These are phyloP conservation scores for Alligator sinensis DNA, from an alignment of 2,113 vertebrate genomes.

Conservation along the genomic window DNA sequence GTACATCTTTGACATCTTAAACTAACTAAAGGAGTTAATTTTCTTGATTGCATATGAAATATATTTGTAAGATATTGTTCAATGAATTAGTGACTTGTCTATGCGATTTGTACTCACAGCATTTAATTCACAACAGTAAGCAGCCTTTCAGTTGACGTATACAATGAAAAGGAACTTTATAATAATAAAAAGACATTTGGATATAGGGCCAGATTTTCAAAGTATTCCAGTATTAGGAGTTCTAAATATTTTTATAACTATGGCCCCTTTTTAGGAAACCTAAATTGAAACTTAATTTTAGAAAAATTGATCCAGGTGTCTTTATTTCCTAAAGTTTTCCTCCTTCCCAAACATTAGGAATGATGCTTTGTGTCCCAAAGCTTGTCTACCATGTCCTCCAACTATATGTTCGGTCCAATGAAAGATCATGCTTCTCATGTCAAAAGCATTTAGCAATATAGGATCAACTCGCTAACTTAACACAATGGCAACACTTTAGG, in stretches of 20 bases:
- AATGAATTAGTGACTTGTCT: not conserved
- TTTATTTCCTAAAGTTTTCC: not conserved
- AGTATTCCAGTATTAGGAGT: not conserved
- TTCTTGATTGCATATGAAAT: not conserved
- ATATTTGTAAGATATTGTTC: not conserved
- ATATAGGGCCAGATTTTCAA: not conserved
- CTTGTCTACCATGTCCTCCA: too few species aligned
- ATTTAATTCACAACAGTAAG: too few species aligned
- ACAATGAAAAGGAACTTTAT: not conserved
- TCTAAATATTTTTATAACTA: not conserved
- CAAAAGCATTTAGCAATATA: not conserved
- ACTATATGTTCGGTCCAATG: too few species aligned
- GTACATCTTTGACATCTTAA: not conserved
- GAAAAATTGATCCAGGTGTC: accelerated
- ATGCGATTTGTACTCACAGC: too few species aligned
- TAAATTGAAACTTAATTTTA: not conserved
- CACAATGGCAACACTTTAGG: not conserved
- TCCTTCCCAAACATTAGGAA: too few species aligned
- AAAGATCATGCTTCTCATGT: not conserved
- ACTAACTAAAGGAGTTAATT: not conserved
- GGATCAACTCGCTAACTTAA: not conserved
- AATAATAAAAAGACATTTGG: not conserved
- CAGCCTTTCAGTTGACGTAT: too few species aligned
- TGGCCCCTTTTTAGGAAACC: not conserved
- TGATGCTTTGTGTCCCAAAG: too few species aligned